Evolutionary conservation across 2,797 vertebrate species (phyloP), one percentile per base, ranked within the genome.

Genomic region (Amblyraja radiata): DNA sequence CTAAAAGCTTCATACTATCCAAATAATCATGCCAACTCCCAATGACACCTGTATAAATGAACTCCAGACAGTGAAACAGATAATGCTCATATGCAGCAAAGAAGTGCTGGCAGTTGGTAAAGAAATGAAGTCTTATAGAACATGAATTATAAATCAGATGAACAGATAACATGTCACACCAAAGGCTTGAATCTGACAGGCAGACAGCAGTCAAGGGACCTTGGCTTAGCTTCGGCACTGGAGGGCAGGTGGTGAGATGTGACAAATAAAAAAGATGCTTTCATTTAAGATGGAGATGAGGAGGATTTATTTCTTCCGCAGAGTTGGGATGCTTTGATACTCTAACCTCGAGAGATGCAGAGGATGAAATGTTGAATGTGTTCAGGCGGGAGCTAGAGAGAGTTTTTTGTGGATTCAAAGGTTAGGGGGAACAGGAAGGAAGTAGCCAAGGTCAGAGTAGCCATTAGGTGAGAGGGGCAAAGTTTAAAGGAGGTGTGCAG

Each of bases 41-140:
- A 88, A 18, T 68, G 63, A 88, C 84, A 88, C 63, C 28, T 86
- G 83, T 13, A 63, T 86, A 86, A 65, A 63, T 86, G 23, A 86
- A 61, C 83, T n/a, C 13, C 84, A 88, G 84, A 88, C n/a, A 9
- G n/a, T 65, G 61, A 32, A 63, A 23, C 63, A 23, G 61, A 68
- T 88, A 36, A 36, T 10, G 63, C 61, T 68, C n/a, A 36, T 32
- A 88, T 68, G n/a, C 6, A 23, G n/a, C 63, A 32, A 88, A 32
- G 65, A 68, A 88, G 63, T 68, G 63, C 28, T 88, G 61, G 7
- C 84, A 32, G 28, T 88, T 88, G 77, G 84, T 61, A 68, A 36
- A 68, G n/a, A 88, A 88, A 88, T 65, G 14, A 65, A 18, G n/a
- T 68, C 32, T 36, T 88, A 21, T 32, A 36, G 68, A 36, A 14